phyloP scores from a whole-genome alignment of 2,888 invertebrate genomes.

The Nipponacmea schrenckii region DNA sequence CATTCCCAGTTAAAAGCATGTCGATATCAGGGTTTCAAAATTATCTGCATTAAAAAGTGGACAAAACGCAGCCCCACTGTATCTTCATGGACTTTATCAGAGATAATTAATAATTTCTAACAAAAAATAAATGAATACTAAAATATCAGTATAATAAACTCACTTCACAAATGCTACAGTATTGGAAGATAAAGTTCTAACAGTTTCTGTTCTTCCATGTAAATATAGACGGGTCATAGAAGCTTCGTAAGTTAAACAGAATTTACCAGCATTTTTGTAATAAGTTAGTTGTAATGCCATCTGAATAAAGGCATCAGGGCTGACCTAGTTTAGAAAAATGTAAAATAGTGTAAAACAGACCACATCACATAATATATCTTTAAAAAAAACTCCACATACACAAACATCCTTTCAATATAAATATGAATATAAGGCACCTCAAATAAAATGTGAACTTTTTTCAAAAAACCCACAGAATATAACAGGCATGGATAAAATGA shows the following conservation, averaged over 20 bases:
- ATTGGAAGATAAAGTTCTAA: slow-evolving; percentile 68
- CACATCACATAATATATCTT: neutral
- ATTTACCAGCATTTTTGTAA: slow-evolving; percentile 66
- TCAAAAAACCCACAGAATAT: too few species aligned
- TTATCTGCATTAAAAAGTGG: too few species aligned
- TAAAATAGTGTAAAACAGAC: neutral
- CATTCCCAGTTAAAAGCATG: too few species aligned
- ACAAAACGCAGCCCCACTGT: too few species aligned
- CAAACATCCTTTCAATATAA: neutral
- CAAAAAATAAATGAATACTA: too few species aligned
- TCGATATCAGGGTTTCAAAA: too few species aligned
- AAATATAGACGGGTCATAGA: slow-evolving; percentile 70
- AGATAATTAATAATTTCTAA: too few species aligned
- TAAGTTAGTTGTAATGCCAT: slow-evolving; percentile 70
- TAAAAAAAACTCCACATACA: neutral
- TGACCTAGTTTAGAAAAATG: slow-evolving; percentile 51
- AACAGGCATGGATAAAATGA: too few species aligned
- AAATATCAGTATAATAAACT: neutral
- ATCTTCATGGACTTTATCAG: too few species aligned
- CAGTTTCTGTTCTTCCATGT: slow-evolving; percentile 70
- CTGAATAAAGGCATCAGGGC: slow-evolving; percentile 71
- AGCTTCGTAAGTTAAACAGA: slow-evolving; percentile 70
- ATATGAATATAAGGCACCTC: too few species aligned
- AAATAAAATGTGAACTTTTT: too few species aligned
- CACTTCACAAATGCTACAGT: slow-evolving; percentile 68